phyloP scores from a whole-genome alignment of 1,140 invertebrate species.

The Leptinotarsa defecta region DNA sequence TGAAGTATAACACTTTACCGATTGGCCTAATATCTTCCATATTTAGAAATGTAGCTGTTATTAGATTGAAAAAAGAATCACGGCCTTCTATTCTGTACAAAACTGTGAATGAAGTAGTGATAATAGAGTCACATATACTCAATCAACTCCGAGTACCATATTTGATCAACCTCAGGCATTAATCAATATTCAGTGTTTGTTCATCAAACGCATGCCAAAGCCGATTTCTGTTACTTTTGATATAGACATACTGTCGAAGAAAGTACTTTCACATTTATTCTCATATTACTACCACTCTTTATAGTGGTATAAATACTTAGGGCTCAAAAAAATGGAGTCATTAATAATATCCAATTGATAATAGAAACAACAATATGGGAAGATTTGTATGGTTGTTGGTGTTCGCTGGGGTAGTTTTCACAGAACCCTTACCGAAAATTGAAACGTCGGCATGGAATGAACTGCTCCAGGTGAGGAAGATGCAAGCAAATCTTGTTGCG shows the following conservation, averaged over 20 bases:
- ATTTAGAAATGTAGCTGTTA: too few relatives aligned
- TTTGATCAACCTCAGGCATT: background rate
- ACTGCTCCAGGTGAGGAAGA: constrained; percentile 35
- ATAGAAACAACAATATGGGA: constrained; percentile 19
- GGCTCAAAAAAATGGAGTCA: constrained; percentile 12
- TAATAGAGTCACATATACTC: too few relatives aligned
- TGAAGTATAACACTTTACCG: too few relatives aligned
- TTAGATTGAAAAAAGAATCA: too few relatives aligned
- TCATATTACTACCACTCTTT: constrained; percentile 26
- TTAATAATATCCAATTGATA: background rate
- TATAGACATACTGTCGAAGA: background rate
- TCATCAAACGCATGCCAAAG: background rate
- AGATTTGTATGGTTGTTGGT: constrained; percentile 9
- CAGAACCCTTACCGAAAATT: constrained; percentile 31
- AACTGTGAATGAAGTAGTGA: too few relatives aligned
- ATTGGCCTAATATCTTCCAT: too few relatives aligned
- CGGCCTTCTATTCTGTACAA: too few relatives aligned
- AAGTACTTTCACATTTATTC: background rate
- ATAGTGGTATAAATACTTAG: constrained; percentile 36
- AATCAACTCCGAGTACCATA: too few relatives aligned
- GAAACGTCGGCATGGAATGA: constrained; percentile 32
- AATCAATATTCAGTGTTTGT: background rate
- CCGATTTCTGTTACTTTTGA: background rate
- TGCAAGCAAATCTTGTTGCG: constrained; percentile 21
- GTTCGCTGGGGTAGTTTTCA: constrained; percentile 20